Conservation (phyloP, 2,888 invertebrate species). For the Resseliella maxima region DNA sequence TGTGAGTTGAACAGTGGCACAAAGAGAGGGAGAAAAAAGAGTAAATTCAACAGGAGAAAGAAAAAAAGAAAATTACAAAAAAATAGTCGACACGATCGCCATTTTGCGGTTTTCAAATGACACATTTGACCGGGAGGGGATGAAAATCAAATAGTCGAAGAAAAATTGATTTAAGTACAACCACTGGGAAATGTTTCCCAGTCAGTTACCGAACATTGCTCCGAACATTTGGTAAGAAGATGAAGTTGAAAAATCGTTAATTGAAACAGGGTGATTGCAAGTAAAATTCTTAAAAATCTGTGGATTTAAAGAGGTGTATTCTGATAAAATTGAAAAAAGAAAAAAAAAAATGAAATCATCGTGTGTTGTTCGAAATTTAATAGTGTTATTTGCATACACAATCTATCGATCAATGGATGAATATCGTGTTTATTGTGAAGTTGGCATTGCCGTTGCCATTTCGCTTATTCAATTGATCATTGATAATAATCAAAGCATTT, state of each 20-base stretch:
- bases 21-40: too few relatives aligned
- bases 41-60: too few relatives aligned
- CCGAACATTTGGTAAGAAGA: background rate
- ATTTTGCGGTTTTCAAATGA: background rate
- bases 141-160: background rate
- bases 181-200: background rate
- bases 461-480: background rate
- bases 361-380: background rate
- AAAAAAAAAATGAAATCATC: background rate
- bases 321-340: background rate
- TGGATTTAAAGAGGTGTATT: too few relatives aligned
- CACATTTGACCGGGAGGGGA: background rate
- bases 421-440: background rate
- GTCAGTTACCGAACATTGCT: background rate
- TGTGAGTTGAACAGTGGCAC: too few relatives aligned
- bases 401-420: background rate
- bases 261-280: background rate
- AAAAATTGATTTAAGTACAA: conserved; percentile 19
- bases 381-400: background rate
- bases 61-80: background rate
- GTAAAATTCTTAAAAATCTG: background rate
- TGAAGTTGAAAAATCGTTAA: too few relatives aligned
- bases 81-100: background rate
- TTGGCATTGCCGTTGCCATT: conserved; percentile 47
- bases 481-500: background rate